phyloP scores from a whole-genome alignment of 1,140 invertebrate species.

The Bombus vancouverensis region DNA sequence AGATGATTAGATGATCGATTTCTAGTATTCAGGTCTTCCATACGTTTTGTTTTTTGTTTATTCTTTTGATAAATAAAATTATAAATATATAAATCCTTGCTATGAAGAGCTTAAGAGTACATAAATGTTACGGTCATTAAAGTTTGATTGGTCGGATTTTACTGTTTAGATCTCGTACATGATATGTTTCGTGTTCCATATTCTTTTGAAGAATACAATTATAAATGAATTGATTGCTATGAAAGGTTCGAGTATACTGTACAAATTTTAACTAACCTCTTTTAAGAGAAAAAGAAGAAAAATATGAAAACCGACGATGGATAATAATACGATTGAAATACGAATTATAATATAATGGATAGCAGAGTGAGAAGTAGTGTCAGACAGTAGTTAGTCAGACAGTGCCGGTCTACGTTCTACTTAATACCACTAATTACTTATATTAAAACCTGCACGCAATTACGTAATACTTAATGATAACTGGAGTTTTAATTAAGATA shows the following conservation, averaged over 20 bases:
- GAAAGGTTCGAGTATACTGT: no score
- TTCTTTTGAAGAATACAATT: no score
- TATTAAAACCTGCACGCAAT: not conserved
- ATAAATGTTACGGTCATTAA: not conserved
- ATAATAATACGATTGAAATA: not conserved
- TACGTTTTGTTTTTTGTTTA: not conserved
- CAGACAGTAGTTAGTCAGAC: not conserved
- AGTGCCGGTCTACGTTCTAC: not conserved
- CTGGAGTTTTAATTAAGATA: not conserved
- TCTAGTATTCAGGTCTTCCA: not conserved
- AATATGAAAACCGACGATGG: not conserved
- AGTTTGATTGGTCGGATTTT: no score
- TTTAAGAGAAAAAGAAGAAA: not conserved
- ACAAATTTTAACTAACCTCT: not conserved
- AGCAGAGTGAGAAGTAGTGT: not conserved
- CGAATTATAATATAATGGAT: not conserved
- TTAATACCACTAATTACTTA: constrained; percentile 1
- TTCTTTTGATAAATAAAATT: not conserved
- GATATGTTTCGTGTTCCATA: no score
- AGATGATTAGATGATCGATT: no score
- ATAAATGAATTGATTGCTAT: no score
- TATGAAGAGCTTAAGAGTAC: not conserved
- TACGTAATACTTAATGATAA: no score
- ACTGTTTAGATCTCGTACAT: no score
- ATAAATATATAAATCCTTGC: not conserved